phyloP scores from a whole-genome alignment of 2,113 vertebrate species.

The Silurus meridionalis region DNA sequence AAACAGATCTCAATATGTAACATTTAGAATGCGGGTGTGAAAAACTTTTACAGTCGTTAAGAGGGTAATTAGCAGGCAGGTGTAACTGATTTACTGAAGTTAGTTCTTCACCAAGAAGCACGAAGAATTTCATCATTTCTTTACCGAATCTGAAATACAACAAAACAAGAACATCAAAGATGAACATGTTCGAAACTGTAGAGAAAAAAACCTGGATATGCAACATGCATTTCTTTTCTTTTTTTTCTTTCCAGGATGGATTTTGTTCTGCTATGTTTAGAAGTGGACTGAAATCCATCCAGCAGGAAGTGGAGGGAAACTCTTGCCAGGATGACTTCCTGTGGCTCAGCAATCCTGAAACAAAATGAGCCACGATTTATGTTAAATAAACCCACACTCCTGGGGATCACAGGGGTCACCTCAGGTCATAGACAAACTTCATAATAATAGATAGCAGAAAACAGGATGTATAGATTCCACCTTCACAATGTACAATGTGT shows the following conservation, averaged over 20 bases:
- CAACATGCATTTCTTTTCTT: background rate
- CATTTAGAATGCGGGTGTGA: too few relatives aligned
- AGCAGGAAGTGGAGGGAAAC: slow-evolving; percentile 19
- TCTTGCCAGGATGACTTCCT: slow-evolving; percentile 17
- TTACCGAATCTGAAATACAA: too few relatives aligned
- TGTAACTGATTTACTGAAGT: too few relatives aligned
- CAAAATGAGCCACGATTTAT: background rate
- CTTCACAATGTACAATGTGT: background rate
- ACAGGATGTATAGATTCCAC: background rate
- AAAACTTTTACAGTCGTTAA: too few relatives aligned
- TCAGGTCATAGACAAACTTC: background rate
- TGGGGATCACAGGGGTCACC: background rate
- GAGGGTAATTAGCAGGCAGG: too few relatives aligned
- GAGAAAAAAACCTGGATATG: too few relatives aligned
- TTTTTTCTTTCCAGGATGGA: background rate
- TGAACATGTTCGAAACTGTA: too few relatives aligned
- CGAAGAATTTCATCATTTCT: too few relatives aligned
- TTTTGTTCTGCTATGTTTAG: slow-evolving; percentile 9
- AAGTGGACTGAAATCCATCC: background rate
- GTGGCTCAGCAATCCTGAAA: slow-evolving; percentile 2
- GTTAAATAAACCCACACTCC: background rate
- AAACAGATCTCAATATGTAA: too few relatives aligned
- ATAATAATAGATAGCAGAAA: background rate
- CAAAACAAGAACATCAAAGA: too few relatives aligned
- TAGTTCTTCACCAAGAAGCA: too few relatives aligned